These are phyloP conservation scores for Epinotia bilunana DNA, from an alignment of 2,888 invertebrate species.

Conservation along the genomic window DNA sequence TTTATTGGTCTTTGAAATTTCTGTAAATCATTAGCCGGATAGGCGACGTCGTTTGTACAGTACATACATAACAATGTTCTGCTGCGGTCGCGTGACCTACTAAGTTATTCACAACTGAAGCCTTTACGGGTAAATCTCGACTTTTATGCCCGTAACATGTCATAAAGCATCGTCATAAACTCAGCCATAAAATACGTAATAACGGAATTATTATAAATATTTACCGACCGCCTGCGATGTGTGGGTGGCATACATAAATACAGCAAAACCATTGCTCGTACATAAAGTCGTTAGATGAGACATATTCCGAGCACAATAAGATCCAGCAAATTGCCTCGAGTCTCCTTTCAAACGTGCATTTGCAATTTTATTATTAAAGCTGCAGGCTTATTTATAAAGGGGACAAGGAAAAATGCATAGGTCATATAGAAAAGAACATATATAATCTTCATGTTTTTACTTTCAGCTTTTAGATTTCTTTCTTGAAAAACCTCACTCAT, in stretches of 20 bases:
- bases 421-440: constrained; percentile 11
- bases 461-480: background rate
- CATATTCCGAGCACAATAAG: constrained; percentile 40
- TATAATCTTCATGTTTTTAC: background rate
- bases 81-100: constrained; percentile 57
- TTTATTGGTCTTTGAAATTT: constrained; percentile 30
- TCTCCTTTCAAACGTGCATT: constrained; percentile 44
- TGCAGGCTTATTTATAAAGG: constrained; percentile 38
- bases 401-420: constrained; percentile 24
- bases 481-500: background rate
- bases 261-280: constrained; percentile 51
- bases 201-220: constrained; percentile 78
- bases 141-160: constrained; percentile 80
- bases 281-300: constrained; percentile 43
- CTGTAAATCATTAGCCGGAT: constrained; percentile 25
- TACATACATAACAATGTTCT: constrained; percentile 17
- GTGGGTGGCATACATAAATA: constrained; percentile 45
- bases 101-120: constrained; percentile 76
- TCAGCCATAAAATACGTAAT: constrained; percentile 73
- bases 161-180: constrained; percentile 76
- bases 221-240: constrained; percentile 55
- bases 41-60: background rate
- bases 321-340: constrained; percentile 41
- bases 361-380: constrained; percentile 42
- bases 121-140: constrained; percentile 77